These are phyloP conservation scores for Dolichotis patagonum DNA, from an alignment of 2,113 vertebrate species.

Conservation along the genomic window DNA sequence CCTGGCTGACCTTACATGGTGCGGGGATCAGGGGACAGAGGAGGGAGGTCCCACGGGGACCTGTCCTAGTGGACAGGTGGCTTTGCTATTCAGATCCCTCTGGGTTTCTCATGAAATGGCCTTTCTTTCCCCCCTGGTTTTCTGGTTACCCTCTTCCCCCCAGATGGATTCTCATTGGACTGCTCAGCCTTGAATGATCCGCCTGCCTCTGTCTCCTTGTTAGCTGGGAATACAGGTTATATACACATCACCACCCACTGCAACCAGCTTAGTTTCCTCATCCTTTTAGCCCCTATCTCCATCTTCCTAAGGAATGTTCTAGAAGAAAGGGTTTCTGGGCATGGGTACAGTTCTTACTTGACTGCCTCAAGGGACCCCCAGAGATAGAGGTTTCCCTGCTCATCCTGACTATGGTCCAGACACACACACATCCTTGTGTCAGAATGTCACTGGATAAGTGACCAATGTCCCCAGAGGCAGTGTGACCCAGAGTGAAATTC, in stretches of 20 bases:
- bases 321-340: background rate
- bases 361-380: background rate
- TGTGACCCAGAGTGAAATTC: background rate
- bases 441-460: background rate
- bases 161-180: background rate
- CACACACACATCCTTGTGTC: fast-evolving
- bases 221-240: background rate
- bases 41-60: background rate
- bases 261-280: background rate
- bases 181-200: background rate
- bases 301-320: background rate
- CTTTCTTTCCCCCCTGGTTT: background rate
- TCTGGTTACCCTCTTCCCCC: background rate
- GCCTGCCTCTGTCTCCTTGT: background rate
- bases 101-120: background rate
- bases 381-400: background rate
- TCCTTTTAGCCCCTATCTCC: background rate
- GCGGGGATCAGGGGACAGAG: background rate
- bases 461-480: no score
- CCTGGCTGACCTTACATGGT: background rate
- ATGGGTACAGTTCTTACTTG: background rate
- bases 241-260: background rate
- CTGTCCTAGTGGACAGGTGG: background rate
- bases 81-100: background rate
- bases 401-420: background rate